These are phyloP conservation scores for Gymnogyps californianus DNA, from an alignment of 2,113 vertebrate genomes.

Conservation along the genomic window DNA sequence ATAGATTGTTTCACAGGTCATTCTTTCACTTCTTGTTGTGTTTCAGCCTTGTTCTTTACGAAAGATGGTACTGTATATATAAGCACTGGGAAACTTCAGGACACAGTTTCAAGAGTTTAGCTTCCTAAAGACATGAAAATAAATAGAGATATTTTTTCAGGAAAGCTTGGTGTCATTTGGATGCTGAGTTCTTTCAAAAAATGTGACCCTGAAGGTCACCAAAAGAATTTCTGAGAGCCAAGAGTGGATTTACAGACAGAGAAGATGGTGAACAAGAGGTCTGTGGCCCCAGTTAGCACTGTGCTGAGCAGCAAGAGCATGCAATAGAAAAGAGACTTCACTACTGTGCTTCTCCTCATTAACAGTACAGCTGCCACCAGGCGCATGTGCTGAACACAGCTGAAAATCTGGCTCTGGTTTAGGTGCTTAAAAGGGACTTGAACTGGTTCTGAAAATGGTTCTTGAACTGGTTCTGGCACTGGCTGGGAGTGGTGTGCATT, in stretches of 20 bases:
- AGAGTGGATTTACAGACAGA: slow-evolving; percentile 47
- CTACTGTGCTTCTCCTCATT: slow-evolving; percentile 20
- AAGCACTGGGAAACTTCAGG: not conserved
- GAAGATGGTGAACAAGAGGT: slow-evolving; percentile 51
- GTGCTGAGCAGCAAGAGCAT: not conserved
- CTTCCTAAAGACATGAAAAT: not conserved
- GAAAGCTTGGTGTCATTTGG: slow-evolving; percentile 27
- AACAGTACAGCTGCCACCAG: slow-evolving; percentile 21
- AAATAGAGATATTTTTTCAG: slow-evolving; percentile 31
- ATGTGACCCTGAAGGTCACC: slow-evolving; percentile 46
- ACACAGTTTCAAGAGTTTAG: not conserved
- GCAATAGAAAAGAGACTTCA: not conserved
- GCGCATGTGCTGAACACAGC: not conserved
- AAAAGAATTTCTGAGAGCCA: slow-evolving; percentile 49
- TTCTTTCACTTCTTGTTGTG: not conserved
- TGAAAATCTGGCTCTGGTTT: not conserved
- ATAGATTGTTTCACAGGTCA: not conserved
- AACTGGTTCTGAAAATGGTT: not conserved
- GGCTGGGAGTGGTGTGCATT: not conserved
- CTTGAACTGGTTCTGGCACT: not conserved
- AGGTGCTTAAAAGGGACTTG: not conserved
- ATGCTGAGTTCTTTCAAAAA: slow-evolving; percentile 25
- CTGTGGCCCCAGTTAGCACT: slow-evolving; percentile 54
- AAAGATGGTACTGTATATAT: not conserved
- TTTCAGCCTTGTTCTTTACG: not conserved